Base-by-base conservation (phyloP, 2,113 vertebrate species). In the Nesospiza acunhae region DNA sequence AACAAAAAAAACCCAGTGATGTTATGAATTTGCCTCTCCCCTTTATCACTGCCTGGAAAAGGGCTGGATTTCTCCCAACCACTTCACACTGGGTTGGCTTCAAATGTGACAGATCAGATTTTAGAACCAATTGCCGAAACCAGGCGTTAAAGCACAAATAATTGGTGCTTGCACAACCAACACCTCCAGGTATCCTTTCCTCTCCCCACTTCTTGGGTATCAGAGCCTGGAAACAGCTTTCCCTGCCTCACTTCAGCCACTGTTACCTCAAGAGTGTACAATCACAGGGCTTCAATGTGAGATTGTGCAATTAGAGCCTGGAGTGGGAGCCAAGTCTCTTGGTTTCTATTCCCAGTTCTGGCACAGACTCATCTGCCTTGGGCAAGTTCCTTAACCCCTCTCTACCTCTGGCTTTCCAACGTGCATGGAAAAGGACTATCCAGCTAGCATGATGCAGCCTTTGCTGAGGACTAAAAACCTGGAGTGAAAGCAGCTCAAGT, bases 291-390 rank as follows among this genome's bases (percentile, higher is more conserved):
- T 92, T 78, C 86, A 92, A 52, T 53, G 66, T 24, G 89, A 94
- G 93, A 87, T 87, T 92, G 87, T 94, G 94, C 92, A 95, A 94
- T 84, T 56, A 93, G 56, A 96, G 76, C 76, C 64, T 6, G 16
- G 20, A 94, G 64, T 7, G 7, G 19, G 10, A 96, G 96, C 93
- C 96, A 96, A 95, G 79, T 49, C 68, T 90, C 80, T 89, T 60
- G 28, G 44, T 75, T 96, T 96, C 95, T 95, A 95, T 96, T 97
- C 94, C 90, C 86, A 95, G 92, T 56, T 75, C 88, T 96, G 93
- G 93, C 92, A 95, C 79, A 6, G 4, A 78, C 85, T 94, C 90
- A 82, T 95, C 84, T 68, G 92, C 92, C 88, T 90, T 33, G 73
- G 93, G 90, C 80, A 92, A 94, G 80, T 66, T 92, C 59, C 85